These are phyloP conservation scores for Heliopora coerulea DNA, from an alignment of 92 coral and sea anemone species.

Conservation along the genomic window DNA sequence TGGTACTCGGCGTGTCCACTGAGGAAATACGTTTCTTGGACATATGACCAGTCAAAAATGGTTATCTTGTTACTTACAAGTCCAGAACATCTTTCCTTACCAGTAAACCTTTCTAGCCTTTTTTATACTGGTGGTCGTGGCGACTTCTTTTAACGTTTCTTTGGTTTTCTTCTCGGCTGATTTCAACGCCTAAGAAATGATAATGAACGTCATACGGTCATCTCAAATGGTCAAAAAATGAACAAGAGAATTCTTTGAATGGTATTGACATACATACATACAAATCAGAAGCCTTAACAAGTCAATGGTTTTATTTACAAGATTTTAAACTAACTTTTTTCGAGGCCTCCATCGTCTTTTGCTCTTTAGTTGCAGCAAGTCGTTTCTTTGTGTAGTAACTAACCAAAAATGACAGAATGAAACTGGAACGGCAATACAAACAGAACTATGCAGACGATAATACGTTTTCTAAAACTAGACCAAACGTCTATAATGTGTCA, in stretches of 20 bases:
- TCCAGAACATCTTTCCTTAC: constrained; percentile 36
- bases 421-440: not conserved
- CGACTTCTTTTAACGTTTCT: constrained; percentile 91
- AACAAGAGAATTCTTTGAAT: too few relatives aligned
- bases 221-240: too few relatives aligned
- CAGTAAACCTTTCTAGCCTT: constrained; percentile 95
- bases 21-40: too few relatives aligned
- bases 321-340: constrained; percentile 56
- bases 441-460: too few relatives aligned
- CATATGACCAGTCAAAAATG: too few relatives aligned
- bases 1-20: too few relatives aligned
- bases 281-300: too few relatives aligned
- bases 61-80: too few relatives aligned
- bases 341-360: constrained; percentile 86
- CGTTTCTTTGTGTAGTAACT: constrained; percentile 84
- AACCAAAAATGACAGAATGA: not conserved
- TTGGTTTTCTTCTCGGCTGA: constrained; percentile 92
- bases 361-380: constrained; percentile 91
- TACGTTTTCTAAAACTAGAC: too few relatives aligned
- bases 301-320: too few relatives aligned
- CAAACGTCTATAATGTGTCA: too few relatives aligned
- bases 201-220: not conserved
- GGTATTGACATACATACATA: too few relatives aligned
- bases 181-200: constrained; percentile 67
- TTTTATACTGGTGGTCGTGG: constrained; percentile 88